phyloP scores from a whole-genome alignment of 64 coral and sea anemone species.

The Platygyra sinensis region DNA sequence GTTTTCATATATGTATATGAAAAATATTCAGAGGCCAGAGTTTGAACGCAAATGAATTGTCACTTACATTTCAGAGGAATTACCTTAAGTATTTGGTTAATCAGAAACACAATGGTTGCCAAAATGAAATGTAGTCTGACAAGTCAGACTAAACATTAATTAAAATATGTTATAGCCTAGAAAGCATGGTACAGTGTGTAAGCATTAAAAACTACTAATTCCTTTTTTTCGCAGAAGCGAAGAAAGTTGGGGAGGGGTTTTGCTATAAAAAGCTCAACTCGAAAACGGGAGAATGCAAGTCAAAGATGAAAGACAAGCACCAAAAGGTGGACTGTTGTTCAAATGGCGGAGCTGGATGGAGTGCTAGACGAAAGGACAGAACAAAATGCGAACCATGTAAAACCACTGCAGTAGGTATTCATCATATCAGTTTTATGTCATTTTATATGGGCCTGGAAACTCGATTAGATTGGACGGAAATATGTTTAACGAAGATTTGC shows the following conservation, averaged over 20 bases:
- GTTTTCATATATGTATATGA: too few species aligned
- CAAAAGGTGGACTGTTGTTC: conserved; percentile 46
- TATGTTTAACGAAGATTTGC: too few species aligned
- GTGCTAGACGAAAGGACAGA: background rate
- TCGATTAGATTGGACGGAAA: background rate
- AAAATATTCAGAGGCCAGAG: too few species aligned
- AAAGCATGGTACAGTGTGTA: too few species aligned
- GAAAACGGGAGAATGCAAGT: conserved; percentile 22
- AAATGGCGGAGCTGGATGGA: conserved; percentile 46
- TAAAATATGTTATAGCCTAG: too few species aligned
- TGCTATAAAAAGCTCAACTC: conserved; percentile 19
- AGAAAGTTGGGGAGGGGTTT: conserved; percentile 25
- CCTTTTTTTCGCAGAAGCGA: background rate
- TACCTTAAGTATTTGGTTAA: too few species aligned
- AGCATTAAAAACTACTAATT: too few species aligned
- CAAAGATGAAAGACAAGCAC: background rate
- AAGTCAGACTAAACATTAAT: too few species aligned
- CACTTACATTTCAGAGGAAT: too few species aligned
- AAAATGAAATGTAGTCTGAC: too few species aligned
- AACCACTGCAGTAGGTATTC: background rate
- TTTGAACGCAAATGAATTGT: too few species aligned
- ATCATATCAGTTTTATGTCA: background rate
- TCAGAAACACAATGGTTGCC: too few species aligned
- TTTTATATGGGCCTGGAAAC: background rate
- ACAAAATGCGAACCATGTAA: conserved; percentile 26